A percentile compares a stretch with the other conserved stretches of the same genome.
Evolutionary conservation across 2,888 invertebrate species (phyloP).

Genomic region (Brachyptera putata): DNA sequence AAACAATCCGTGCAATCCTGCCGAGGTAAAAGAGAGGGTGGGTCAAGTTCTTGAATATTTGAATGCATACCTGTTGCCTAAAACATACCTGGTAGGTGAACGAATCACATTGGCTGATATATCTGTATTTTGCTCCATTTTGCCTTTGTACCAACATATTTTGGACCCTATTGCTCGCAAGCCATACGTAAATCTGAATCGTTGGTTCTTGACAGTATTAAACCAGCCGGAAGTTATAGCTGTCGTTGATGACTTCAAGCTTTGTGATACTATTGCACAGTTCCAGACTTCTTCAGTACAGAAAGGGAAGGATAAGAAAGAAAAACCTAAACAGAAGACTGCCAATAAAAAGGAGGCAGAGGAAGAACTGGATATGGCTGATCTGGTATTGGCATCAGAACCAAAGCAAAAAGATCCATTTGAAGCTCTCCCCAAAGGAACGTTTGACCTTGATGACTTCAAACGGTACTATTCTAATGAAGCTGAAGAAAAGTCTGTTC

Average conservation of each 20-base stretch:
- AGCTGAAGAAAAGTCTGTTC: slow-evolving; percentile 53
- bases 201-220: slow-evolving; percentile 46
- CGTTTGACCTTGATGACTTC: slow-evolving; percentile 56
- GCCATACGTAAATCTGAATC: slow-evolving; percentile 41
- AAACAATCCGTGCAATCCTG: slow-evolving; percentile 25
- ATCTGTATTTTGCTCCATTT: slow-evolving; percentile 38
- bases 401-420: slow-evolving; percentile 53
- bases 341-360: slow-evolving; percentile 34
- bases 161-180: slow-evolving; percentile 38
- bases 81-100: slow-evolving; percentile 46
- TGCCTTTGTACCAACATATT: slow-evolving; percentile 42
- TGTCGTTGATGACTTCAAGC: slow-evolving; percentile 36
- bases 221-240: slow-evolving; percentile 42
- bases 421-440: slow-evolving; percentile 49
- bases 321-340: slow-evolving; percentile 31
- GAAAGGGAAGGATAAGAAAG: slow-evolving; percentile 38
- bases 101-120: slow-evolving; percentile 47
- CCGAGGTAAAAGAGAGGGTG: slow-evolving; percentile 5
- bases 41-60: slow-evolving; percentile 32
- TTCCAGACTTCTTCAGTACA: neutral
- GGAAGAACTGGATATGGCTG: slow-evolving; percentile 44
- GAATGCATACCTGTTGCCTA: slow-evolving; percentile 40
- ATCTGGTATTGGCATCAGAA: slow-evolving; percentile 41
- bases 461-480: slow-evolving; percentile 59
- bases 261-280: slow-evolving; percentile 9